Evolutionary conservation across 1,140 invertebrate species (phyloP).

Genomic region (Zaprionus nigranus): DNA sequence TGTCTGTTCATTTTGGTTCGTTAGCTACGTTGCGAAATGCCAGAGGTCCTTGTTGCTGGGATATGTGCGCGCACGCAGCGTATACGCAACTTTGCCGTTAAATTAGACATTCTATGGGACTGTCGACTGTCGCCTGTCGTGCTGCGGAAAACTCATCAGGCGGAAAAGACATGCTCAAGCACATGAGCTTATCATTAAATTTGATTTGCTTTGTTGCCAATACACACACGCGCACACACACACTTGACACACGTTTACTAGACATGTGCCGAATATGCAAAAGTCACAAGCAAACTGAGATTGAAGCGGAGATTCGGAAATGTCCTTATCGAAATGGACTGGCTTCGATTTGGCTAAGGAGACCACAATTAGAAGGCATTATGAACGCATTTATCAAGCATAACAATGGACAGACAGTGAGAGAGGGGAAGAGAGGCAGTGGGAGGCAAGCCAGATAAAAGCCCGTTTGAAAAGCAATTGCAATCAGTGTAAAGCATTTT

Average conservation of each 20-base stretch:
- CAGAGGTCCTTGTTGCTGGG: conserved; percentile 48
- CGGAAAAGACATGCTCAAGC: conserved; percentile 72
- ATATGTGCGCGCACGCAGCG: conserved; percentile 32
- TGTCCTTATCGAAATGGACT: conserved; percentile 11
- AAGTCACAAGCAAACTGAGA: conserved; percentile 18
- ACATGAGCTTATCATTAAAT: conserved; percentile 79
- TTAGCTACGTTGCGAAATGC: conserved; percentile 58
- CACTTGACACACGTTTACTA: conserved; percentile 7
- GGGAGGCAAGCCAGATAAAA: conserved; percentile 1
- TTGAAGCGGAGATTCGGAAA: background rate
- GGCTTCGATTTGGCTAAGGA: conserved; percentile 45
- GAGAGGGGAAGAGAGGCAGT: background rate
- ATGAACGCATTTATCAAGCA: conserved; percentile 70
- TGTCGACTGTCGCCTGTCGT: conserved; percentile 20
- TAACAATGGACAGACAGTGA: background rate
- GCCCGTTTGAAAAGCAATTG: conserved; percentile 22
- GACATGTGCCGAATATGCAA: conserved; percentile 39
- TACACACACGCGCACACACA: conserved; percentile 18
- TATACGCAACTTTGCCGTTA: conserved; percentile 60
- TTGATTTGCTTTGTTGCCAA: conserved; percentile 76
- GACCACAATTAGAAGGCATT: conserved; percentile 73
- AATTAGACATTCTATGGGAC: conserved; percentile 66
- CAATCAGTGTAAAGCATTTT: conserved; percentile 42
- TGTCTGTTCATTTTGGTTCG: conserved; percentile 63
- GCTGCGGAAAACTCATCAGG: conserved; percentile 50